Percentiles rank a stretch among this genome's conserved stretches.
These are phyloP conservation scores for Pyrrhia umbra DNA, from an alignment of 2,888 invertebrate species.

Conservation along the genomic window DNA sequence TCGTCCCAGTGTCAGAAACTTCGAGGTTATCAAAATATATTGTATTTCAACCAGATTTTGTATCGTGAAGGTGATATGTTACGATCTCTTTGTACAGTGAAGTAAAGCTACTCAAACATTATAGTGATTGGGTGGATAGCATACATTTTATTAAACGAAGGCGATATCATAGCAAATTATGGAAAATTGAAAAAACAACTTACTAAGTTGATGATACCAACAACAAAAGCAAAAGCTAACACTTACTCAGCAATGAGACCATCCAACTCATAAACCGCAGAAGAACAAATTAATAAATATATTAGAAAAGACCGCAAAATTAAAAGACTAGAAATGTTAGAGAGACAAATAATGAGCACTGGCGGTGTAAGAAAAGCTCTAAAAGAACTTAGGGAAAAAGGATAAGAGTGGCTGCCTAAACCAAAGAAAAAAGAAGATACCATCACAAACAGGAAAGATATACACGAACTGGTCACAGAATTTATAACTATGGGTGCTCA, in stretches of 20 bases:
- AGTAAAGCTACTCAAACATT: not conserved
- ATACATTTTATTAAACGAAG: not conserved
- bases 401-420: not conserved
- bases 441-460: not conserved
- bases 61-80: slow-evolving; percentile 1
- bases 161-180: no score
- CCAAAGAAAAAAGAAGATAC: not conserved
- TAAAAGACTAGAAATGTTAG: not conserved
- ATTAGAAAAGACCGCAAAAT: not conserved
- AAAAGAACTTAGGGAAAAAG: not conserved
- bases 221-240: no score
- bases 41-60: slow-evolving; percentile 16
- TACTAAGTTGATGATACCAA: no score
- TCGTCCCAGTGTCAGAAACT: slow-evolving; percentile 3
- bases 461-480: no score
- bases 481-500: no score
- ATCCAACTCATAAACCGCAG: no score
- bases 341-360: not conserved
- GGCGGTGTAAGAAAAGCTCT: not conserved
- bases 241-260: no score
- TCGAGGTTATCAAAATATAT: slow-evolving; percentile 44
- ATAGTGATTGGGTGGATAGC: not conserved
- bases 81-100: slow-evolving; percentile 1
- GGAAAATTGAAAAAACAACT: no score
- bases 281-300: not conserved